Evolutionary conservation across 2,797 vertebrate species (phyloP).

Genomic region (Takifugu ocellatus): DNA sequence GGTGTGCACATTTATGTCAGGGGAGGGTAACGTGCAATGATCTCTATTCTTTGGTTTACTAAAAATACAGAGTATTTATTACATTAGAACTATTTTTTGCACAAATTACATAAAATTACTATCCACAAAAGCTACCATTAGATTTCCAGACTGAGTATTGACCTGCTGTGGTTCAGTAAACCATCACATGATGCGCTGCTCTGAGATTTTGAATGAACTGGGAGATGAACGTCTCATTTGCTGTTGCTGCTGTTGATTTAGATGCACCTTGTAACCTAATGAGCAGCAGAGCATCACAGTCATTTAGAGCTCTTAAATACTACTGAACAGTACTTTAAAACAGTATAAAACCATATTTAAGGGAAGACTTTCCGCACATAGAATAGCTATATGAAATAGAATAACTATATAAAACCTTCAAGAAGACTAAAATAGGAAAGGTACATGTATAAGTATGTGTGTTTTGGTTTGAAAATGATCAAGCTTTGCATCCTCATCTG

Average conservation of each 20-base stretch:
- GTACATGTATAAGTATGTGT: too few relatives aligned
- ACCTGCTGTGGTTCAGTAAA: neutral
- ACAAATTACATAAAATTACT: constrained; percentile 28
- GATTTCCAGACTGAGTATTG: constrained; percentile 4
- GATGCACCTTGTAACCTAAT: constrained; percentile 26
- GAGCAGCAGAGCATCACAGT: constrained; percentile 13
- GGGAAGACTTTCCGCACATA: neutral
- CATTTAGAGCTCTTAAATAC: constrained; percentile 27
- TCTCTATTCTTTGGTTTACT: constrained; percentile 17
- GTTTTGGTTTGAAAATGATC: too few relatives aligned
- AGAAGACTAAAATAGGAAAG: too few relatives aligned
- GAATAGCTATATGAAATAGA: too few relatives aligned
- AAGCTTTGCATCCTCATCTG: too few relatives aligned
- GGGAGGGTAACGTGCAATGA: constrained; percentile 33
- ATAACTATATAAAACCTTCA: too few relatives aligned
- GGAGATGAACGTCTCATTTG: neutral
- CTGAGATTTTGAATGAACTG: neutral
- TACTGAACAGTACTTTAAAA: constrained; percentile 2
- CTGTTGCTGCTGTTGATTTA: neutral
- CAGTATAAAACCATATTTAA: constrained; percentile 11
- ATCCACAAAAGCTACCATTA: neutral
- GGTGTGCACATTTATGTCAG: constrained; percentile 1
- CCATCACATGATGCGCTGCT: constrained; percentile 4
- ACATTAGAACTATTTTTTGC: constrained; percentile 23
- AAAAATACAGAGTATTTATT: constrained; percentile 41